These are phyloP conservation scores for Psephotus haematonotus DNA, from an alignment of 2,113 vertebrate genomes.

Conservation along the genomic window DNA sequence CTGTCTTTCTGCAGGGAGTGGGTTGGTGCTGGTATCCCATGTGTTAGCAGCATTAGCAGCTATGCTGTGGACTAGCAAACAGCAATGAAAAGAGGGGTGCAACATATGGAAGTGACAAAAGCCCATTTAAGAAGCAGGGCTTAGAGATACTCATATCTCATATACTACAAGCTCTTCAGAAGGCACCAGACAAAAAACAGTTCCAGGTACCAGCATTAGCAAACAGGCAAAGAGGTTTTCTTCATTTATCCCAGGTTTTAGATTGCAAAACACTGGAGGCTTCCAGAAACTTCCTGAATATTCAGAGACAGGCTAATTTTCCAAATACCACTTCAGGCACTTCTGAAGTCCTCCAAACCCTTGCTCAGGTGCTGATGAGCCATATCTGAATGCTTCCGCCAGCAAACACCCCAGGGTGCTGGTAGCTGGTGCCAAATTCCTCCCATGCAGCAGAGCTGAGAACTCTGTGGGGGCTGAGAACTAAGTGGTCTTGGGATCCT, in stretches of 20 bases:
- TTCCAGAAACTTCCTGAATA: background rate
- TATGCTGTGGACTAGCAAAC: background rate
- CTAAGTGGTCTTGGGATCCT: accelerated
- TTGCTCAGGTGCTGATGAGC: background rate
- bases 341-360: background rate
- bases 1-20: accelerated
- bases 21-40: accelerated
- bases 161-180: background rate
- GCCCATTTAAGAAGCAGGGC: background rate
- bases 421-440: background rate
- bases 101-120: accelerated
- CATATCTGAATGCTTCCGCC: background rate
- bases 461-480: background rate
- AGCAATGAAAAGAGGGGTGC: background rate
- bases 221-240: background rate
- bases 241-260: background rate
- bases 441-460: background rate
- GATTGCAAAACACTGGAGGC: background rate
- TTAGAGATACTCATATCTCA: background rate
- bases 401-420: background rate
- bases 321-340: background rate
- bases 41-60: background rate
- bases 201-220: accelerated
- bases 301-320: background rate
- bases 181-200: background rate